Percentiles rank a stretch among this genome's conserved stretches.
phyloP scores from a whole-genome alignment of 1,140 invertebrate species.

The Apocrypta bakeri region DNA sequence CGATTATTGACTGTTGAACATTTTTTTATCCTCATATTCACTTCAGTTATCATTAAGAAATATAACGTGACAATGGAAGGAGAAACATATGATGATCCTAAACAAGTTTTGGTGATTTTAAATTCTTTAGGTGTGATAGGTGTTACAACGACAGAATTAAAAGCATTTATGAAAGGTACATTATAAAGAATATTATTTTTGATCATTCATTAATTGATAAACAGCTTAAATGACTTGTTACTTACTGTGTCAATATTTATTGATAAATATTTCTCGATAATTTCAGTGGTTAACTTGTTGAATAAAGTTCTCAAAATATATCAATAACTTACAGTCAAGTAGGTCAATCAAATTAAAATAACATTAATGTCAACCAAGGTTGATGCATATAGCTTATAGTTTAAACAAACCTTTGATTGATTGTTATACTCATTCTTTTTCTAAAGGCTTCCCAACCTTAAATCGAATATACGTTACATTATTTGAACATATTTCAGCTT shows the following conservation, averaged over 20 bases:
- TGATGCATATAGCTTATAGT: too few species aligned
- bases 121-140: conserved; percentile 71
- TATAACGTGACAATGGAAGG: conserved; percentile 16
- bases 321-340: too few species aligned
- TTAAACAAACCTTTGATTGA: too few species aligned
- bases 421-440: too few species aligned
- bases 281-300: too few species aligned
- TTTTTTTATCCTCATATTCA: neutral
- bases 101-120: conserved; percentile 65
- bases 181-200: neutral
- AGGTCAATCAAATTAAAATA: too few species aligned
- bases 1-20: neutral
- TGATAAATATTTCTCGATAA: neutral
- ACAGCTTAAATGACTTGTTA: neutral
- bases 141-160: conserved; percentile 68
- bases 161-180: conserved; percentile 72
- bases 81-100: conserved; percentile 65
- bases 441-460: too few species aligned
- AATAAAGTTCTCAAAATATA: too few species aligned
- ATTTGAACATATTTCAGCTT: too few species aligned
- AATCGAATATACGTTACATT: too few species aligned
- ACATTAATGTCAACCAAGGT: too few species aligned
- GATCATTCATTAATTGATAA: conserved; percentile 2
- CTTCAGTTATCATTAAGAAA: neutral
- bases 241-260: neutral